Evolutionary conservation across 2,888 invertebrate genomes (phyloP), one percentile per base, ranked within the genome.

Genomic region (Metacarcinus magister): DNA sequence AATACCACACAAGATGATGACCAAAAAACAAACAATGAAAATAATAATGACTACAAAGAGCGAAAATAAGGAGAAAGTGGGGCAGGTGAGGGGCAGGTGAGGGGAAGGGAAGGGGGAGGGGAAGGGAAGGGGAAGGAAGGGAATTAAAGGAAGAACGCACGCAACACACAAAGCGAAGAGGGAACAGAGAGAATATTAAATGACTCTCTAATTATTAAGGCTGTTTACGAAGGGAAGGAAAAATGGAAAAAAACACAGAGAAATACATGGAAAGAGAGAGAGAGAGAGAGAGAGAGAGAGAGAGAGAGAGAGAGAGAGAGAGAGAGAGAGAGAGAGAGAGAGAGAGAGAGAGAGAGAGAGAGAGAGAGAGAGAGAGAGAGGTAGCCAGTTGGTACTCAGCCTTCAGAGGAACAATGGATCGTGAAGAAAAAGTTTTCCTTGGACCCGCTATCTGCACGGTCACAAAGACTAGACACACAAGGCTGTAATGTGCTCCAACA

Each of bases 291-390:
- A 67, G 23, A 67, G 67, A 67, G 67, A 67, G 23, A 67, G 67
- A 67, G 23, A 67, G 67, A 67, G 23, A 67, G 67, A 67, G 23
- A 67, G 67, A 67, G 67, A 67, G 67, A 67, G 67, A 67, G 67
- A 67, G 67, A 67, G 67, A 67, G 67, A 67, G 67, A 67, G 67
- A 67, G 67, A 67, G 67, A 67, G 67, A 67, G 67, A 67, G 67
- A 67, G 67, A 67, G 67, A 67, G 67, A 67, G 67, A 67, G 67
- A 67, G 67, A 67, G 67, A 67, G 67, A 67, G 67, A 23, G 5
- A 67, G 23, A 54, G 54, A 54, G 54, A 54, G 54, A 54, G 54
- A 54, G 54, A n/a, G n/a, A n/a, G n/a, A n/a, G n/a, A n/a, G n/a
- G n/a, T n/a, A n/a, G n/a, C n/a, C n/a, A n/a, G n/a, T n/a, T n/a